Base-by-base conservation (phyloP, 2,888 invertebrate genomes). In the Xestobium rufovillosum region DNA sequence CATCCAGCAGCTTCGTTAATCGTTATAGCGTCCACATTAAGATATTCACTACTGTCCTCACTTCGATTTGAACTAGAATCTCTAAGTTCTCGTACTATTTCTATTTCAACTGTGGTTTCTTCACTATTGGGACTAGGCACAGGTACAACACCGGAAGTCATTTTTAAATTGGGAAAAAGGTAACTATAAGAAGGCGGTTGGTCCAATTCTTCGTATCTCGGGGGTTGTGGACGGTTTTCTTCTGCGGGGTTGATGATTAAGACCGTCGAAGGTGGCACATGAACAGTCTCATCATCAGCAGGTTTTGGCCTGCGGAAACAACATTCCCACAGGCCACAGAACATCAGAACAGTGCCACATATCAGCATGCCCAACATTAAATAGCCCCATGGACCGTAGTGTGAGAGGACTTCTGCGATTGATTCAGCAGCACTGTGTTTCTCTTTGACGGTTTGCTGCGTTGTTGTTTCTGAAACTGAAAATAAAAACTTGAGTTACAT, bases 381-480 rank as follows among this genome's bases (percentile, higher is more conserved):
- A 55, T 81, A 81, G 48, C 80, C 80, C 81, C 81, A 81, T 0
- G 81, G 80, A 0, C 81, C 81, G 57, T 81, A 81, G 36, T 78
- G 79, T 40, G 77, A 76, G 44, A 81, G 62, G 28, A 78, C 78
- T 4, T 74, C 74, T 8, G 69, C 67, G 9, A 70, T 52, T 2
- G 66, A 63, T n/a, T 56, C 55, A 4, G 44, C 44, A 2, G 50
- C 42, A 38, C 48, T 53, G 34, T 36, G 38, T 28, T 51, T 51
- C 4, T 41, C 40, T 2, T 36, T 34, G 13, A 44, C 42, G 25
- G 41, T 38, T 8, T 44, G 40, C 16, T 40, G 40, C 11, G 14
- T 14, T 9, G 42, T 46, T 2, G 50, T 46, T 13, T 28, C 48
- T 51, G 45, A 2, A 47, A 45, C 12, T 42, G 27, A 41, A 41